A percentile compares a stretch with the other conserved stretches of the same genome.
phyloP scores from a whole-genome alignment of 2,797 vertebrate genomes.

The Gadopsis marmoratus region DNA sequence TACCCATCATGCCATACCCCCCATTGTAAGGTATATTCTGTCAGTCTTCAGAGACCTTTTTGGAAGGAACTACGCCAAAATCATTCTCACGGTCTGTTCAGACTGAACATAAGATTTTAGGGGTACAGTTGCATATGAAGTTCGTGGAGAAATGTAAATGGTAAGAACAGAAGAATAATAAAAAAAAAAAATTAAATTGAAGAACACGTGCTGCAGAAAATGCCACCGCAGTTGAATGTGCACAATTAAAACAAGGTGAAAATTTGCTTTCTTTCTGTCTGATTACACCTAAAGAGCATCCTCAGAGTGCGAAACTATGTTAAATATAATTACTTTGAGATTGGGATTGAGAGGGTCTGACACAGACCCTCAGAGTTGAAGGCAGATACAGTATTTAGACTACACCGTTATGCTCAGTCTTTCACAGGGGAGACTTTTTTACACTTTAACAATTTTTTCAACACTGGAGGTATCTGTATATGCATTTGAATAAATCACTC shows the following conservation, averaged over 20 bases:
- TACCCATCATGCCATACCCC: background rate
- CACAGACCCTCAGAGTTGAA: background rate
- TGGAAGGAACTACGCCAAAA: background rate
- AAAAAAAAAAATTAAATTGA: too few species aligned
- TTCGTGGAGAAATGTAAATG: background rate
- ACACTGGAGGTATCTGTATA: background rate
- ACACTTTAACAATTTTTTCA: background rate
- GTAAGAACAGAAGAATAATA: too few species aligned
- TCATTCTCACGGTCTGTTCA: constrained; percentile 3
- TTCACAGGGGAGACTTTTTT: constrained; percentile 1
- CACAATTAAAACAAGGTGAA: background rate
- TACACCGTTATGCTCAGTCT: background rate
- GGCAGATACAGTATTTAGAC: background rate
- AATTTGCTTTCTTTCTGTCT: background rate
- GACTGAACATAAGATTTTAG: background rate
- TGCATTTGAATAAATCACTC: constrained; percentile 36
- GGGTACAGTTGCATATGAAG: background rate
- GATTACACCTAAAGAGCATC: background rate
- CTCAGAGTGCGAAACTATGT: rapidly evolving
- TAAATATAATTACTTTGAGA: background rate
- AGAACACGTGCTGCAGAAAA: background rate
- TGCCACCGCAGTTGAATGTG: background rate
- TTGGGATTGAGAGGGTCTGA: background rate
- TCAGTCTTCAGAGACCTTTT: background rate
- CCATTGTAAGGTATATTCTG: background rate